Evolutionary conservation across 2,888 invertebrate genomes (phyloP), one percentile per base, ranked within the genome.

Genomic region (Drosophila formosana): DNA sequence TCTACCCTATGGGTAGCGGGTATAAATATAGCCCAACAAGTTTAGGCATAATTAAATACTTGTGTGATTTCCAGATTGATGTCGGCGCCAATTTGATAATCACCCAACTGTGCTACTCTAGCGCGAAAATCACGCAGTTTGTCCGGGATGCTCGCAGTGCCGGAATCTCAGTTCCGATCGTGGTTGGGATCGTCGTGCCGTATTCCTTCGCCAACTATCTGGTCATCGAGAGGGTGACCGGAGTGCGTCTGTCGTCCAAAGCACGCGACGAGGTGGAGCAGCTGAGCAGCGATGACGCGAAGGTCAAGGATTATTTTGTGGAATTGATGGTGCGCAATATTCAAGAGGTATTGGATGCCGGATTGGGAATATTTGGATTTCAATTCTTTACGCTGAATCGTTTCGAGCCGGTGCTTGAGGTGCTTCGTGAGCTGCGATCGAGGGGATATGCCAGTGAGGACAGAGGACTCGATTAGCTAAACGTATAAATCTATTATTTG

Each of bases 71-170:
- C 1, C 64, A 92, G 92, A 78, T 97, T 6, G 94, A 96, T 41
- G 94, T 94, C 47, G 98, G 98, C 0, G 97, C 97, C 0, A 95
- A 98, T 91, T 96, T 97, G 82, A 95, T 98, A 66, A 94, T 98
- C 73, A 97, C 97, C 0, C 98, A 98, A 92, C 94, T 97, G 26
- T 95, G 96, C 91, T 97, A 97, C 89, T 95, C 96, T 47, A 92
- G 94, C 2, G 92, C 94, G 32, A 90, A 93, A 0, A 96, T 95
- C 80, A 93, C 95, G 46, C 92, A 93, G 39, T 98, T 96, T 90
- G 93, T 94, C 2, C 89, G 92, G 23, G 94, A 94, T 82, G 97
- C 97, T 89, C 93, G 95, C 58, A 90, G 92, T 26, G 91, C 94
- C 37, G 95, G 95, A 18, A 96, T 98, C 60, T 93, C 91, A 0